Base-by-base conservation (phyloP, 2,113 vertebrate species). In the Dromaius novaehollandiae region DNA sequence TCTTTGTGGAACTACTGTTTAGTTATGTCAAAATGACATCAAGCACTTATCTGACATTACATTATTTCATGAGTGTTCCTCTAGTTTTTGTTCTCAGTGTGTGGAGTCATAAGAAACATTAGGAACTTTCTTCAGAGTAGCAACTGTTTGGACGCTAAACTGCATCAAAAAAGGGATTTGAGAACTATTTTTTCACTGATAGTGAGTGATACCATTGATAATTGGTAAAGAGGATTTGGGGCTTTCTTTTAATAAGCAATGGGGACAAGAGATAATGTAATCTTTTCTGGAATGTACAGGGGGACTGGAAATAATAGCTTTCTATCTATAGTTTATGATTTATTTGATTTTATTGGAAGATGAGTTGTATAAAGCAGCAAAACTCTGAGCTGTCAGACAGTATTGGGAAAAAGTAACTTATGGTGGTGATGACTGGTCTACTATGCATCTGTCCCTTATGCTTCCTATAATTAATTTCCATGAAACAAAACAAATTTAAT, bases 211-310 rank as follows among this genome's bases (percentile, higher is more conserved):
- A 12, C 17, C 10, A 9, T 6, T 42, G 46, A 28, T 64, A 44
- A 25, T 8, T 82, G 68, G 11, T 78, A 21, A 40, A 51, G 48
- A 89, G 63, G 21, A 63, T 28, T 76, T 53, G 12, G 6, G 5
- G 3, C 0, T 0, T 32, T 20, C 48, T 55, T 51, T 85, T 36
- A 77, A 61, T 58, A 77, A 70, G 8, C 18, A 36, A 0, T 17
- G 8, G 34, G 4, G 8, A 56, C 36, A 65, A 64, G 38, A 73
- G 8, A 2, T 32, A 44, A 18, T 28, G 25, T 73, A 26, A 13
- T 53, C n/a, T 51, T 51, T 36, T 36, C 7, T 32, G 65, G 28
- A 44, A 51, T 17, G 50, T 50, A 7, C 7, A 22, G 9, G 6
- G 2, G 30, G 1, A 79, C n/a, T 80, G 48, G 44, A 74, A 34